phyloP scores from a whole-genome alignment of 2,888 invertebrate genomes.

The Zonitis immaculata region DNA sequence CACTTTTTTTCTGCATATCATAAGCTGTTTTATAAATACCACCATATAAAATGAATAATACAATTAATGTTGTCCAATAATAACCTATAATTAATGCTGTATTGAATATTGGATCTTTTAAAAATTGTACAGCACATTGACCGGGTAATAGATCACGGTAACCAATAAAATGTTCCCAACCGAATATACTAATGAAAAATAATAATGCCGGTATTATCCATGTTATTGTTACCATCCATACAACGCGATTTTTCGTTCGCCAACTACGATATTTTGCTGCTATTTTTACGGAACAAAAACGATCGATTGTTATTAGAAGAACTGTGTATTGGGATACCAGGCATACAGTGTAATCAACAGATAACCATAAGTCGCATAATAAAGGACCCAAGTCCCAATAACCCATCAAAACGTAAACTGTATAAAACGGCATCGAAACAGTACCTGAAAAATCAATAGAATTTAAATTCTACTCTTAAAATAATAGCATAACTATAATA shows the following conservation, averaged over 20 bases:
- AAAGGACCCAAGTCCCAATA: conserved; percentile 96
- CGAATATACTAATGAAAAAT: conserved; percentile 97
- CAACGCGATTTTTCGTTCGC: conserved; percentile 89
- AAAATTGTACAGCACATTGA: conserved; percentile 94
- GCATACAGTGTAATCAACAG: conserved; percentile 98
- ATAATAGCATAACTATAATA: no score
- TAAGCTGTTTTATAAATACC: conserved; percentile 97
- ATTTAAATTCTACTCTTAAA: background rate
- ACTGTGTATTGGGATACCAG: conserved; percentile 99
- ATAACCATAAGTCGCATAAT: conserved; percentile 96
- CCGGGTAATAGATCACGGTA: conserved; percentile 81
- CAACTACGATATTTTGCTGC: conserved; percentile 96
- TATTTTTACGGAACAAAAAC: conserved; percentile 98
- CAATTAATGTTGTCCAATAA: conserved; percentile 95
- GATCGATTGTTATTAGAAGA: conserved; percentile 94
- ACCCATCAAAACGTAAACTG: conserved; percentile 93
- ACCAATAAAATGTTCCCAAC: conserved; percentile 98
- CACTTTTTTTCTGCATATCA: conserved; percentile 95
- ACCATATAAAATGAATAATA: conserved; percentile 91
- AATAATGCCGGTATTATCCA: conserved; percentile 95
- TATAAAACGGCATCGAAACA: conserved; percentile 98
- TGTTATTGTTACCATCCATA: conserved; percentile 93
- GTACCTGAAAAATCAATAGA: conserved; percentile 61
- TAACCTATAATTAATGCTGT: conserved; percentile 95
- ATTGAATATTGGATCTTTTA: conserved; percentile 96